Evolutionary conservation across 2,797 vertebrate species (phyloP).

Genomic region (Nyctalus aviator): DNA sequence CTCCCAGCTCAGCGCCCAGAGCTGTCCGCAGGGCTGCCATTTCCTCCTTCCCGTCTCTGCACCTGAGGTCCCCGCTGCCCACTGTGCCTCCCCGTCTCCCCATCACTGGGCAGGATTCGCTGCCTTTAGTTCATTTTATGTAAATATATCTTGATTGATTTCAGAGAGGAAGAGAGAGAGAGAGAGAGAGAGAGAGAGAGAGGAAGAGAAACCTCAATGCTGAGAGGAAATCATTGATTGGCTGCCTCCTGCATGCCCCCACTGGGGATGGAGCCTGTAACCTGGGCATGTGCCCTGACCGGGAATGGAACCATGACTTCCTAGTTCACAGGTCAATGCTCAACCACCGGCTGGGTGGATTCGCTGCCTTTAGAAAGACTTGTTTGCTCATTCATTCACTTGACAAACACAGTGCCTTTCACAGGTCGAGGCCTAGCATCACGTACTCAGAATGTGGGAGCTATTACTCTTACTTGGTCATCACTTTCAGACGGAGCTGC

Average conservation of each 20-base stretch:
- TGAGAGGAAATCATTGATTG: too few species aligned
- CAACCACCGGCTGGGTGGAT: too few species aligned
- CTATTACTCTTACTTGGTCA: not conserved
- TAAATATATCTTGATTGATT: too few species aligned
- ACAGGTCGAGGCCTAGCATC: not conserved
- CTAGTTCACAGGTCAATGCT: too few species aligned
- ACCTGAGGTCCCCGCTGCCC: rapidly evolving
- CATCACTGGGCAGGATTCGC: not conserved
- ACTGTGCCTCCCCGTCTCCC: not conserved
- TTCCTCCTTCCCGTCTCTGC: not conserved
- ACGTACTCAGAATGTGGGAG: not conserved
- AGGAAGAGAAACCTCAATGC: too few species aligned
- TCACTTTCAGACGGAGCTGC: not conserved
- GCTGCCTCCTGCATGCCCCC: too few species aligned
- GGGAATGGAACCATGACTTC: too few species aligned
- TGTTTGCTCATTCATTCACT: not conserved
- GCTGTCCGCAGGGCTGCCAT: not conserved
- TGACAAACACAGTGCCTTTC: not conserved
- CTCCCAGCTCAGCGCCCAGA: not conserved
- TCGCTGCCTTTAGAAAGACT: not conserved
- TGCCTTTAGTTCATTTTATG: not conserved
- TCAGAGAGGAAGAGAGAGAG: too few species aligned
- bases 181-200: too few species aligned
- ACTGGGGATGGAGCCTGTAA: too few species aligned
- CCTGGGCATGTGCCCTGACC: too few species aligned